Base-by-base conservation (phyloP, 2,888 invertebrate species). In the Diarsia brunnea region DNA sequence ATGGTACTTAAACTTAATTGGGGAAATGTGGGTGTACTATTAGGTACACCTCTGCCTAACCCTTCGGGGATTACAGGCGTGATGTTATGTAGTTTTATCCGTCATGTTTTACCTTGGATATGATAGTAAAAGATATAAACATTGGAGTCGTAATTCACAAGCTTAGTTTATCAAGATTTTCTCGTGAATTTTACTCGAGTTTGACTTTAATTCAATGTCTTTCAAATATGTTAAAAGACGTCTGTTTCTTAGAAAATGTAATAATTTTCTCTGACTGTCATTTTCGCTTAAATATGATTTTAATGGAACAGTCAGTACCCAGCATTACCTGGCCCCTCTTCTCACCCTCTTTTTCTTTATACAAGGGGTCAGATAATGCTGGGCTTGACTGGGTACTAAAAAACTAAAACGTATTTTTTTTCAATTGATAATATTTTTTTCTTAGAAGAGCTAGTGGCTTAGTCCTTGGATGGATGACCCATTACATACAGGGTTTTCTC, bases 151-250 rank as follows among this genome's bases (percentile, higher is more conserved):
- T 43, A 72, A 38, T 81, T 77, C 31, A 77, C 27, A 55, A 63
- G 11, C 43, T 74, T 12, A 19, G 53, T 61, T 66, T 53, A 63
- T 75, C 2, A 82, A 61, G 43, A 43, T 49, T 47, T 75, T 10
- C 12, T 47, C 3, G 14, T 5, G 31, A 61, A 5, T 27, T 47
- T 51, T n/a, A 27, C 19, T 38, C 10, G n/a, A 61, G 38, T 75
- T 81, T 27, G 19, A 53, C 38, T 81, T 53, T 53, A 51, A 55
- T 78, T 65, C 10, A 14, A 74, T 75, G 77, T 73, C 63, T 64
- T 64, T 80, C 19, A 58, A 43, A 31, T n/a, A 47, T 31, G 4
- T 60, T 79, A 27, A 14, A 60, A n/a, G 49, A 38, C 21, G 31
- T 61, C 24, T 24, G 24, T 69, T 16, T 51, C 27, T 38, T 1